Conservation (phyloP, 2,888 invertebrate genomes). For the Malthinus seriepunctatus region DNA sequence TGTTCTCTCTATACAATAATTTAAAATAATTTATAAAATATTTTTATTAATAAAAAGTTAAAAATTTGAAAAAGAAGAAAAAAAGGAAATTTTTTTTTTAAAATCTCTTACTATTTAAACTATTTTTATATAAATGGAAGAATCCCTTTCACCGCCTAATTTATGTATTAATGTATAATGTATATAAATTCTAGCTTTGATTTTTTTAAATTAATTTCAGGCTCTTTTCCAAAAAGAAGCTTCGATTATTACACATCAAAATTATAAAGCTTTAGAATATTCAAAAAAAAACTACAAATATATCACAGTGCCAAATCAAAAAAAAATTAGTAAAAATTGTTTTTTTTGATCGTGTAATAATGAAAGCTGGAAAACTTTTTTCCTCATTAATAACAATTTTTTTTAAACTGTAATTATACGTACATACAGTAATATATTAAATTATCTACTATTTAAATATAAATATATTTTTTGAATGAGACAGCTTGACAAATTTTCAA, state of each 20-base stretch:
- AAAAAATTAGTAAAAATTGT: slow-evolving; percentile 20
- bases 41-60: slow-evolving; percentile 21
- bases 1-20: slow-evolving; percentile 41
- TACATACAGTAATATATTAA: slow-evolving; percentile 24
- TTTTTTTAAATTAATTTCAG: slow-evolving; percentile 23
- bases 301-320: slow-evolving; percentile 51
- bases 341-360: slow-evolving; percentile 12
- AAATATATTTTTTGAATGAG: slow-evolving; percentile 38
- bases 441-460: slow-evolving; percentile 30
- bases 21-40: slow-evolving; percentile 39
- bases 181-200: slow-evolving; percentile 34
- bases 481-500: slow-evolving; percentile 43
- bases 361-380: slow-evolving; percentile 3
- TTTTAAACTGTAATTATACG: slow-evolving; percentile 8
- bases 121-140: slow-evolving; percentile 34
- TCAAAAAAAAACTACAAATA: slow-evolving; percentile 23
- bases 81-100: slow-evolving; percentile 21
- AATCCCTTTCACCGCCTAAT: slow-evolving; percentile 39
- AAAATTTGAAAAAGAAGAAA: slow-evolving; percentile 32
- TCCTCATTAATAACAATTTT: slow-evolving; percentile 3
- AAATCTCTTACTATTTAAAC: too few species aligned
- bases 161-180: slow-evolving; percentile 23
- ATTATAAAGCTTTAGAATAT: slow-evolving; percentile 23
- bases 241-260: slow-evolving; percentile 15
- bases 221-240: slow-evolving; percentile 23